Evolutionary conservation across 2,113 vertebrate species (phyloP).

Genomic region (Lepisosteus osseus): DNA sequence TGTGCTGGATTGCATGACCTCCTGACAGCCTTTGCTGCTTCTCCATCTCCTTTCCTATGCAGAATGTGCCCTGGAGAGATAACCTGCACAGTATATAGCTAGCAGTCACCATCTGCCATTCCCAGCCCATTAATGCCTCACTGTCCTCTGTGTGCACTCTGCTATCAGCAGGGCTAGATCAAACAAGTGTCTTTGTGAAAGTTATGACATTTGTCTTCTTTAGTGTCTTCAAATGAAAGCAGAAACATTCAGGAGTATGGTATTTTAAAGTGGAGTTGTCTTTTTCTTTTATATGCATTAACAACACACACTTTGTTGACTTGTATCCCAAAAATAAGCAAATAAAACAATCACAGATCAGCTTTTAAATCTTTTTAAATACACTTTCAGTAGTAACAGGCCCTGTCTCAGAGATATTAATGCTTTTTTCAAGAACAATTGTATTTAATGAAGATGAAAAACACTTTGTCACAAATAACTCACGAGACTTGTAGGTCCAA

Average conservation of each 20-base stretch:
- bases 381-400: conserved; percentile 10
- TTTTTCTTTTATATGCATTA: conserved; percentile 22
- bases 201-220: conserved; percentile 53
- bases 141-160: conserved; percentile 58
- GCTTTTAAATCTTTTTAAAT: conserved; percentile 42
- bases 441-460: no score
- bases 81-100: conserved; percentile 11
- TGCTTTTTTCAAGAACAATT: no score
- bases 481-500: no score
- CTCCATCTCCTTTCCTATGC: conserved; percentile 25
- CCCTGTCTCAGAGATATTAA: no score
- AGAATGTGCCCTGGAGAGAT: neutral
- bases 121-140: conserved; percentile 36
- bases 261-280: conserved; percentile 52
- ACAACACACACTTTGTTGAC: conserved; percentile 38
- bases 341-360: conserved; percentile 35
- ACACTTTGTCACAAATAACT: no score
- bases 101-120: conserved; percentile 14
- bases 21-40: neutral
- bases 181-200: conserved; percentile 35
- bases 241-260: conserved; percentile 51
- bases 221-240: conserved; percentile 51
- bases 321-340: conserved; percentile 37
- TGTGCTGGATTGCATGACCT: neutral
- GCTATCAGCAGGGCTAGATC: conserved; percentile 40